Evolutionary conservation across 2,888 invertebrate species (phyloP).

Genomic region (Galeruca laticollis): DNA sequence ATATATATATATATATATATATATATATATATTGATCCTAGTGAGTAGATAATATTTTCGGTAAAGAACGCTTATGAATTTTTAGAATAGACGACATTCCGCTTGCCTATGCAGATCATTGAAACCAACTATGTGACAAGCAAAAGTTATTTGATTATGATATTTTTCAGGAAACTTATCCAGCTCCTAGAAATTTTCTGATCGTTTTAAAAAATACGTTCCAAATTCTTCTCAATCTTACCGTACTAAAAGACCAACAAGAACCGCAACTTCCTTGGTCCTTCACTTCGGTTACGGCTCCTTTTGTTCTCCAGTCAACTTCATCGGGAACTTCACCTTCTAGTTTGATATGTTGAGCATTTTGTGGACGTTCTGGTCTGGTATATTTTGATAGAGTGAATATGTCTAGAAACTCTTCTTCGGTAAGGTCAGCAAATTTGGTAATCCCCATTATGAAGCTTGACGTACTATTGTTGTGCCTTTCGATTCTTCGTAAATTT

Average conservation of each 20-base stretch:
- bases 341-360: background rate
- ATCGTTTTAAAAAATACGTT: too few relatives aligned
- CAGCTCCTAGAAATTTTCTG: too few relatives aligned
- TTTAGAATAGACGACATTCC: too few relatives aligned
- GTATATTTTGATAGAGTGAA: background rate
- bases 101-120: too few relatives aligned
- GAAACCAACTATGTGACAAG: too few relatives aligned
- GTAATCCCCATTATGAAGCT: slow-evolving; percentile 28
- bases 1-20: too few relatives aligned
- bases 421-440: slow-evolving; percentile 31
- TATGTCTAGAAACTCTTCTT: slow-evolving; percentile 18
- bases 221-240: too few relatives aligned
- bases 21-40: too few relatives aligned
- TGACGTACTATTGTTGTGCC: slow-evolving; percentile 19
- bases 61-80: too few relatives aligned
- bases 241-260: slow-evolving; percentile 92
- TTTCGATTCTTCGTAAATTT: slow-evolving; percentile 29
- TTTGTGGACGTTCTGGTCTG: background rate
- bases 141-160: too few relatives aligned
- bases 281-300: slow-evolving; percentile 89
- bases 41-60: too few relatives aligned
- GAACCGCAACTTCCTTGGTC: slow-evolving; percentile 92
- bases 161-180: background rate
- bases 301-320: slow-evolving; percentile 86
- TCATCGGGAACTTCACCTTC: background rate